Percentiles rank a stretch among this genome's conserved stretches.
phyloP scores from a whole-genome alignment of 2,113 vertebrate species.

The Dendropsophus ebraccatus region DNA sequence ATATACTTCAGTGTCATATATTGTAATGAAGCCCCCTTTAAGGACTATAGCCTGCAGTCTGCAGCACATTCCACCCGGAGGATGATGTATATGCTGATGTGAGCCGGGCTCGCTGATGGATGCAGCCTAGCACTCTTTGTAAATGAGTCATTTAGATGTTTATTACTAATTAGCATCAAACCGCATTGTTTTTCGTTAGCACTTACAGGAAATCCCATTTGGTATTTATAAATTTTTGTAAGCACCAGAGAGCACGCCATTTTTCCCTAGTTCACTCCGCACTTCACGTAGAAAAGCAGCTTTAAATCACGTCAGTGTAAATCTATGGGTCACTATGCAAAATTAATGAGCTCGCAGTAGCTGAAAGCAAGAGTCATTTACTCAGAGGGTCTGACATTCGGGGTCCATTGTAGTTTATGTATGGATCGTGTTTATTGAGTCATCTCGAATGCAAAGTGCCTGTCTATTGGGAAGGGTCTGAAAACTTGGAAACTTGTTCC shows the following conservation, averaged over 20 bases:
- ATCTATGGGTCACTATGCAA: background rate
- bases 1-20: too few relatives aligned
- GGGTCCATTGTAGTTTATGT: background rate
- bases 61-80: background rate
- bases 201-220: background rate
- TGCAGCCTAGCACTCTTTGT: constrained; percentile 52
- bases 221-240: constrained; percentile 56
- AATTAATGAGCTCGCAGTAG: constrained; percentile 24
- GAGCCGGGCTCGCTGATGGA: constrained; percentile 25
- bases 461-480: background rate
- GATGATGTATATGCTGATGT: constrained; percentile 38
- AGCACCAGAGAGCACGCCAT: constrained; percentile 33
- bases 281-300: constrained; percentile 14
- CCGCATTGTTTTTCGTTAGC: background rate
- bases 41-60: background rate
- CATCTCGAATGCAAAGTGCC: background rate
- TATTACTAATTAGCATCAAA: constrained; percentile 50
- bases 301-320: constrained; percentile 27
- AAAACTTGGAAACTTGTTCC: background rate
- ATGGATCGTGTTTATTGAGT: background rate
- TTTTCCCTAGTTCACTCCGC: constrained; percentile 22
- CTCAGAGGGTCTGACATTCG: constrained; percentile 20
- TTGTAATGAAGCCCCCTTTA: background rate
- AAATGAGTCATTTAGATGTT: constrained; percentile 7
- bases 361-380: constrained; percentile 16